Base-by-base conservation (phyloP, 2,888 invertebrate genomes). In the Papilio gigon region DNA sequence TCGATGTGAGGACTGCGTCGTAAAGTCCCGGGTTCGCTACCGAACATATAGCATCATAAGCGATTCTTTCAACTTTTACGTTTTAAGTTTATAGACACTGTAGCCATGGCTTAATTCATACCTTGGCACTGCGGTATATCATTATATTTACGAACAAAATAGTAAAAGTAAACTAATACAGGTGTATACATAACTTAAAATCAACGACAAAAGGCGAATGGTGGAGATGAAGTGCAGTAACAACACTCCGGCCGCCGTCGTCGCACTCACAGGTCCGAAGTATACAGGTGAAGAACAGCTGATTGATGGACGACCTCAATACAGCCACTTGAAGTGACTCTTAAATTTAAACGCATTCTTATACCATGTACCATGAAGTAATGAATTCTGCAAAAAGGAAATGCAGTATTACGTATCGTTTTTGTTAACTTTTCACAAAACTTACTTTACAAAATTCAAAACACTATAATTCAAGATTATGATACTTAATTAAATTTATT, bases 1-100 rank as follows among this genome's bases (percentile, higher is more conserved):
- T 69, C 75, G 83, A 78, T 84, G 83, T 30, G 84, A 83, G 83
- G 80, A 80, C 78, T 61, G 70, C 75, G 71, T 80, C 82, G 76
- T 85, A 83, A 85, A 84, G 74, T 80, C 78, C 72, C 70, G 70
- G 80, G 84, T 79, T 81, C 77, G 79, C 74, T 72, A 66, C 59
- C 50, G 20, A 47, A 8, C 11, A 25, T 11, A 40, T 17, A 22
- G 22, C 33, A 6, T 6, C 12, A n/a, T 20, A 50, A 2, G 35
- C n/a, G 17, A 27, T 22, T 35, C 17, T 44, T 17, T 12, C 14
- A n/a, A 53, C 27, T 27, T n/a, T 25, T 25, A 5, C 12, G 25
- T 25, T 53, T 27, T n/a, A 17, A 27, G 25, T 53, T n/a, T n/a
- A n/a, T n/a, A 14, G 14, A 27, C 53, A 25, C 6, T 14, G 53